Conservation (phyloP, 2,888 invertebrate genomes). For the Dioctria linearis region DNA sequence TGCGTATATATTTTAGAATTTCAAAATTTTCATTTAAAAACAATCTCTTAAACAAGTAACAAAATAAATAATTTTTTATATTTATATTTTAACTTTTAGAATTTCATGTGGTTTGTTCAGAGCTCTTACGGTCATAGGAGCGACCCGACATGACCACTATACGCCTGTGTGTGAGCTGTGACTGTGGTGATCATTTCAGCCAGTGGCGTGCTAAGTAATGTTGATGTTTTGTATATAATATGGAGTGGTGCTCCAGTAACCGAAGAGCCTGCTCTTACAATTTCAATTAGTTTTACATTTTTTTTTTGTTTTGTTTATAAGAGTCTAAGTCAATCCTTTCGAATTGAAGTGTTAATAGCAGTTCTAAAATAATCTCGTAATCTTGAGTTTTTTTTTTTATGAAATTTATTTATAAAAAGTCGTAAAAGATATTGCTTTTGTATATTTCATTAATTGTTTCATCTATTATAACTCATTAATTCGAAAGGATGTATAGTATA, state of each 20-base stretch:
- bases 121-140: background rate
- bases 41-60: slow-evolving; percentile 53
- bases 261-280: slow-evolving; percentile 28
- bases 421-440: slow-evolving; percentile 59
- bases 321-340: slow-evolving; percentile 57
- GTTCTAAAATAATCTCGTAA: slow-evolving; percentile 44
- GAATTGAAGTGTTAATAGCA: slow-evolving; percentile 57
- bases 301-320: slow-evolving; percentile 6
- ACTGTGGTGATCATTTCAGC: no score
- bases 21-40: slow-evolving; percentile 52
- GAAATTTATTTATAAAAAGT: slow-evolving; percentile 54
- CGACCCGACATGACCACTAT: background rate
- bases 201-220: no score
- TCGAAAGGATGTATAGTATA: slow-evolving; percentile 57
- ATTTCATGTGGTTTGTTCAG: slow-evolving; percentile 48
- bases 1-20: slow-evolving; percentile 52
- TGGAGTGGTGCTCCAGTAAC: background rate
- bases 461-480: slow-evolving; percentile 58
- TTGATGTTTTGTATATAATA: no score
- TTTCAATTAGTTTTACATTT: slow-evolving; percentile 43
- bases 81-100: slow-evolving; percentile 52
- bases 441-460: slow-evolving; percentile 54
- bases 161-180: no score
- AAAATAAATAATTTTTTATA: slow-evolving; percentile 51
- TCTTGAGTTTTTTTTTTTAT: slow-evolving; percentile 38